phyloP scores from a whole-genome alignment of 2,888 invertebrate genomes.

The Cerastis leucographa region DNA sequence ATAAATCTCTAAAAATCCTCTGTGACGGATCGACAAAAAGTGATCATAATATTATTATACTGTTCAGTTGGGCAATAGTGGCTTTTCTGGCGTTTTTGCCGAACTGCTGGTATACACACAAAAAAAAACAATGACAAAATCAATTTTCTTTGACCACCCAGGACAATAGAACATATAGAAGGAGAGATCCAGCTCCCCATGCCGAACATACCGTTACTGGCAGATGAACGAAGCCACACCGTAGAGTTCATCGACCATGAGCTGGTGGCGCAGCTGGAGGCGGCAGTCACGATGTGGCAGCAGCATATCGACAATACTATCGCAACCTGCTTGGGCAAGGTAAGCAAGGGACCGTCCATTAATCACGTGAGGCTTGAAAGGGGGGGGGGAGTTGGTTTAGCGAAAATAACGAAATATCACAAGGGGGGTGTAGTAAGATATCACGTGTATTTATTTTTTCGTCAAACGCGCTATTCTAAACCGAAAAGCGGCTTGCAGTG shows the following conservation, averaged over 20 bases:
- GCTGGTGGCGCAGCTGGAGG: slow-evolving; percentile 91
- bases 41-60: no score
- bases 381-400: no score
- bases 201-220: slow-evolving; percentile 90
- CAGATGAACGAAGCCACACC: slow-evolving; percentile 71
- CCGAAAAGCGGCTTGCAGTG: no score
- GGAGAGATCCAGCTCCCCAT: slow-evolving; percentile 93
- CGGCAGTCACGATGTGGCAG: slow-evolving; percentile 92
- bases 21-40: no score
- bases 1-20: no score
- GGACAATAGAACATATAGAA: slow-evolving; percentile 94
- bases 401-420: no score
- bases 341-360: no score
- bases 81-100: background rate
- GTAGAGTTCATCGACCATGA: slow-evolving; percentile 86
- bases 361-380: no score
- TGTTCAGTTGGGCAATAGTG: background rate
- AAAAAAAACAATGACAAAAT: background rate
- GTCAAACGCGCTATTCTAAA: no score
- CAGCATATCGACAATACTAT: slow-evolving; percentile 91
- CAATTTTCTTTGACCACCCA: slow-evolving; percentile 69
- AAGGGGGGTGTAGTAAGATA: no score
- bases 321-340: slow-evolving; percentile 89
- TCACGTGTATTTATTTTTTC: no score
- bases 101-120: background rate